Evolutionary conservation across 2,797 vertebrate species (phyloP), one percentile per base, ranked within the genome.

Genomic region (Dipus sagitta): DNA sequence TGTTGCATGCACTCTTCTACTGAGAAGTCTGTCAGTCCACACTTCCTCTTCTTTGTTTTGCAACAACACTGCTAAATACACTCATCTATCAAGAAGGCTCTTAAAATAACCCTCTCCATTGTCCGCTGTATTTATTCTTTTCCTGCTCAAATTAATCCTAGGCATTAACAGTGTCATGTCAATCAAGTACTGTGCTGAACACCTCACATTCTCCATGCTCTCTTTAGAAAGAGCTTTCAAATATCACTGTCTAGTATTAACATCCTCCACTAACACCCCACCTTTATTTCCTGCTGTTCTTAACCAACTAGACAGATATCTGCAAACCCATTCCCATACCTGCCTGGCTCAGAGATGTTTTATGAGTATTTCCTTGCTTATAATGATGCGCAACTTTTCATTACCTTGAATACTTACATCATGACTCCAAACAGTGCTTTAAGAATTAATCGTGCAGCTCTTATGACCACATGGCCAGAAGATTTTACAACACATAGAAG

Each of bases 141-240:
- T 52, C 70, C 77, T 86, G 77, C 60, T 93, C 78, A 32, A 91
- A 64, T 58, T 62, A 70, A 79, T 68, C 20, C 65, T 83, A 86
- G 92, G 26, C 77, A 81, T 90, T 91, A 85, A 18, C 65, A 62
- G 62, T 70, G 34, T 54, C 72, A 79, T 64, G 47, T 70, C 65
- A 65, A 20, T 64, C 62, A 65, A 83, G 60, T 17, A 72, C 38
- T 68, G 2, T 62, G 28, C 28, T 75, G n/a, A 86, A 60, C 71
- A 76, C 18, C 76, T 54, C 24, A 13, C 13, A 1, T 3, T 86
- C 12, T 68, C n/a, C 18, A 7, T 28, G 23, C 52, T 81, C 3
- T 60, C 24, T 89, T 74, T 38, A 86, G 34, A 88, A 90, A 91
- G 64, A 91, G 60, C 42, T n/a, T 42, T 20, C 47, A 64, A 70